phyloP scores from a whole-genome alignment of 2,888 invertebrate species.

The Troides helena region DNA sequence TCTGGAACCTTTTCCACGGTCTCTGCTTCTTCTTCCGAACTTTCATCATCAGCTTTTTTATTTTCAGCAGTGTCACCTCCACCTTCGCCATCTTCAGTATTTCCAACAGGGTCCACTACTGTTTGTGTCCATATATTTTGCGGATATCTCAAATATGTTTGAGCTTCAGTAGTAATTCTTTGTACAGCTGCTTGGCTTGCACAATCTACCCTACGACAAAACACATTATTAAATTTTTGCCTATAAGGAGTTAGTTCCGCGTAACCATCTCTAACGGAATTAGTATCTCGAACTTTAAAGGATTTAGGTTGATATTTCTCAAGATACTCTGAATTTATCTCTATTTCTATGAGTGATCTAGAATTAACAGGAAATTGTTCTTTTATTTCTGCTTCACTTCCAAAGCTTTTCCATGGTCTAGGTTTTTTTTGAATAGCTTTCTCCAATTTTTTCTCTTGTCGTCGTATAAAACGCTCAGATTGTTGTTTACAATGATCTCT shows the following conservation, averaged over 20 bases:
- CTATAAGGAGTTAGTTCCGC: constrained; percentile 82
- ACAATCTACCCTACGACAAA: constrained; percentile 78
- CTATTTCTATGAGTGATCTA: constrained; percentile 83
- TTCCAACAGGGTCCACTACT: constrained; percentile 61
- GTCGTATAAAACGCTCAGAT: constrained; percentile 75
- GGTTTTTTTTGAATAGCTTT: constrained; percentile 80
- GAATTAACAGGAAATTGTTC: constrained; percentile 73
- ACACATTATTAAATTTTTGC: constrained; percentile 79
- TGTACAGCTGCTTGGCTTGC: constrained; percentile 80
- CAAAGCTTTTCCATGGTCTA: constrained; percentile 80
- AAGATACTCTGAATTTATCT: constrained; percentile 84
- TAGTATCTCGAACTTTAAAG: constrained; percentile 77
- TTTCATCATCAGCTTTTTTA: constrained; percentile 34
- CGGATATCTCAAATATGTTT: constrained; percentile 85
- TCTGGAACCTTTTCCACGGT: constrained; percentile 44
- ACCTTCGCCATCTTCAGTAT: constrained; percentile 45
- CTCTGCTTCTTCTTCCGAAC: constrained; percentile 50
- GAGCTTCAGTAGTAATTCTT: constrained; percentile 73
- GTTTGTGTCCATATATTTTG: constrained; percentile 86
- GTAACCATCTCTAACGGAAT: constrained; percentile 84
- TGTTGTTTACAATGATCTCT: constrained; percentile 77
- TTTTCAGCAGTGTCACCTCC: constrained; percentile 53
- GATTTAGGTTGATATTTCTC: constrained; percentile 61
- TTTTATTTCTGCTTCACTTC: constrained; percentile 84
- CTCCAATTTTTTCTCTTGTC: constrained; percentile 79